A percentile compares a stretch with the other conserved stretches of the same genome.
phyloP scores from a whole-genome alignment of 2,888 invertebrate genomes.

The Drosophila mercatorum region DNA sequence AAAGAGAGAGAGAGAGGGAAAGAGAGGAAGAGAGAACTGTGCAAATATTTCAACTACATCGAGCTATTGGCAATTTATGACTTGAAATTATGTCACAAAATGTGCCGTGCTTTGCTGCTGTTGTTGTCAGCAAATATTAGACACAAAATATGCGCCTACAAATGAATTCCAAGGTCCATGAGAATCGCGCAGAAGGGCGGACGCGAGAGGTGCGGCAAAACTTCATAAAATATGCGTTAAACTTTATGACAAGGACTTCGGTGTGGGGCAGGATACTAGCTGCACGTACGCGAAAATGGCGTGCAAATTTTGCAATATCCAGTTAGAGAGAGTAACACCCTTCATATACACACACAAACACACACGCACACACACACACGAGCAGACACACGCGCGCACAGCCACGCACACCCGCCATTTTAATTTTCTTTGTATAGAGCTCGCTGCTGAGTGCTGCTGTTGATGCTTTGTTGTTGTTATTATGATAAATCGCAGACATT shows the following conservation, averaged over 20 bases:
- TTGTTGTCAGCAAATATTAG: conserved; percentile 39
- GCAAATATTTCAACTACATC: conserved; percentile 25
- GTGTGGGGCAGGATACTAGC: conserved; percentile 15
- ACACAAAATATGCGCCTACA: conserved; percentile 60
- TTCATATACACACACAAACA: not conserved
- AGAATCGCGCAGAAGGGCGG: not conserved
- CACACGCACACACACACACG: not conserved
- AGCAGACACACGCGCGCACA: conserved; percentile 3
- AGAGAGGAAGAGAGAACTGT: not conserved
- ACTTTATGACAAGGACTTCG: conserved; percentile 60
- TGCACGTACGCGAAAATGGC: conserved; percentile 65
- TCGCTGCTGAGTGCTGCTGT: conserved; percentile 50
- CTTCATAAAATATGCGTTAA: conserved; percentile 67
- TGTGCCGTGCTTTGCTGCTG: conserved; percentile 19
- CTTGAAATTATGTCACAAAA: conserved; percentile 74
- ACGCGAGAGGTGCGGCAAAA: conserved; percentile 34
- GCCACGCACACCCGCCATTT: conserved; percentile 43
- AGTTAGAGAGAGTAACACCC: conserved; percentile 5
- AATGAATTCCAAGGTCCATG: conserved; percentile 43
- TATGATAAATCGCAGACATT: conserved; percentile 69
- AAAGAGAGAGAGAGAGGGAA: not conserved
- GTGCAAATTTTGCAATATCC: conserved; percentile 61
- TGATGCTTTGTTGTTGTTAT: conserved; percentile 62
- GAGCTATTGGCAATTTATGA: conserved; percentile 69
- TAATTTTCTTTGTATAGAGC: conserved; percentile 59